These are phyloP conservation scores for Paelopatides confundens DNA, from an alignment of 53 echinoderm and acorn worm species.

Conservation along the genomic window DNA sequence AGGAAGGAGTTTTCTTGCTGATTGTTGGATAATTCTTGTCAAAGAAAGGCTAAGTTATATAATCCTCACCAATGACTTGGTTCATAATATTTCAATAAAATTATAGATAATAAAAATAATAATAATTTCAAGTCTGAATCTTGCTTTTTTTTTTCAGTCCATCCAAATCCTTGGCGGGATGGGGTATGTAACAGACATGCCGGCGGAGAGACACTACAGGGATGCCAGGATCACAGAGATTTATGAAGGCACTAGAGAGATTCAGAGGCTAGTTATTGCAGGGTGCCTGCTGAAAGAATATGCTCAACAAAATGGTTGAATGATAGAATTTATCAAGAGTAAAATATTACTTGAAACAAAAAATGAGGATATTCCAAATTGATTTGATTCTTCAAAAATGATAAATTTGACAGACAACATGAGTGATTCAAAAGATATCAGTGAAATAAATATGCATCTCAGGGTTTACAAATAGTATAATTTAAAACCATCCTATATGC, in stretches of 20 bases:
- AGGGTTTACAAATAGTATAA: no score
- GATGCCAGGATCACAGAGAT: conserved; percentile 99
- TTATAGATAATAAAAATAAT: no score
- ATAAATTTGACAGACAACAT: no score
- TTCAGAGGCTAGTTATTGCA: conserved; percentile 94
- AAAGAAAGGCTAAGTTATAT: no score
- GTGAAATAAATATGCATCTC: neutral
- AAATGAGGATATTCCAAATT: neutral
- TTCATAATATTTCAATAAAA: no score
- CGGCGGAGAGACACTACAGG: conserved; percentile 93
- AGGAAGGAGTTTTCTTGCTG: no score
- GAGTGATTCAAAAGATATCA: neutral
- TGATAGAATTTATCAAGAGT: neutral
- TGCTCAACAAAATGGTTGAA: conserved; percentile 54
- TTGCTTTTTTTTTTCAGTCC: conserved; percentile 61
- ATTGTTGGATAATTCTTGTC: no score
- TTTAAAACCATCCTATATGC: no score
- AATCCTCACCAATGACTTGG: no score
- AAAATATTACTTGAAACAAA: neutral
- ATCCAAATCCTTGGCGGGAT: conserved; percentile 97
- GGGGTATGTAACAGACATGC: conserved; percentile 99
- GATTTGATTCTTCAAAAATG: neutral
- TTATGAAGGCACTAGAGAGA: conserved; percentile 98
- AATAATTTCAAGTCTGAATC: neutral
- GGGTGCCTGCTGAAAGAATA: conserved; percentile 92